Percentiles rank a stretch among this genome's conserved stretches.
phyloP scores from a whole-genome alignment of 2,888 invertebrate species.

The Automeris io region DNA sequence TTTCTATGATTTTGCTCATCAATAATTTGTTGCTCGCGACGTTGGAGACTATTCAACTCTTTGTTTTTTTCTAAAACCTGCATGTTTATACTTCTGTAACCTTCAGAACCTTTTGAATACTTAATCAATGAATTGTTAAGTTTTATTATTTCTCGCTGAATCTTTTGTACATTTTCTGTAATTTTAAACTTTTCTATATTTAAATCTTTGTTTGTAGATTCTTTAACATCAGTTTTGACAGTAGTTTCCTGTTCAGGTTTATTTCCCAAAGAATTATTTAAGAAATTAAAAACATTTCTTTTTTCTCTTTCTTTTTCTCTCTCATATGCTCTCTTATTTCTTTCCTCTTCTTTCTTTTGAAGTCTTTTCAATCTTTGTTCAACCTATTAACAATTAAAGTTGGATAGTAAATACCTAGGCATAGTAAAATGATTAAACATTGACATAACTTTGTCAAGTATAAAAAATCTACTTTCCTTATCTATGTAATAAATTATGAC shows the following conservation, averaged over 20 bases:
- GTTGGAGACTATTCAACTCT: conserved; percentile 77
- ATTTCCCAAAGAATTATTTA: conserved; percentile 80
- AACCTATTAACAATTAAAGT: conserved; percentile 51
- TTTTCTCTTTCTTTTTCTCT: conserved; percentile 77
- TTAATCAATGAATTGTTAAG: conserved; percentile 80
- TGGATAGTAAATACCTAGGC: too few species aligned
- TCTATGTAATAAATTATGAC: too few species aligned
- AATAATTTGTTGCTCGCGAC: conserved; percentile 79
- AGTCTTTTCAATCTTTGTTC: conserved; percentile 82
- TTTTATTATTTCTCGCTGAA: conserved; percentile 81
- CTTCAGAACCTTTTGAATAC: conserved; percentile 77
- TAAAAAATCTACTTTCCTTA: too few species aligned
- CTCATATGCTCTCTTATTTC: conserved; percentile 80
- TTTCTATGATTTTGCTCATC: conserved; percentile 84
- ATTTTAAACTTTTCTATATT: conserved; percentile 85
- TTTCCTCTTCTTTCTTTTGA: conserved; percentile 79
- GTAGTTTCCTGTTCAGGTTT: conserved; percentile 29
- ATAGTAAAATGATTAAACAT: neutral
- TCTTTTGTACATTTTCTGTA: conserved; percentile 81
- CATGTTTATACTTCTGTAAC: conserved; percentile 77
- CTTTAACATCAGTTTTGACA: conserved; percentile 49
- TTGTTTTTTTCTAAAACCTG: conserved; percentile 79
- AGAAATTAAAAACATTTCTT: conserved; percentile 85
- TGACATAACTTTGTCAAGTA: neutral
- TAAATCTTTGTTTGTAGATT: conserved; percentile 79